These are phyloP conservation scores for Fundulus diaphanus DNA, from an alignment of 2,797 vertebrate species.

Conservation along the genomic window DNA sequence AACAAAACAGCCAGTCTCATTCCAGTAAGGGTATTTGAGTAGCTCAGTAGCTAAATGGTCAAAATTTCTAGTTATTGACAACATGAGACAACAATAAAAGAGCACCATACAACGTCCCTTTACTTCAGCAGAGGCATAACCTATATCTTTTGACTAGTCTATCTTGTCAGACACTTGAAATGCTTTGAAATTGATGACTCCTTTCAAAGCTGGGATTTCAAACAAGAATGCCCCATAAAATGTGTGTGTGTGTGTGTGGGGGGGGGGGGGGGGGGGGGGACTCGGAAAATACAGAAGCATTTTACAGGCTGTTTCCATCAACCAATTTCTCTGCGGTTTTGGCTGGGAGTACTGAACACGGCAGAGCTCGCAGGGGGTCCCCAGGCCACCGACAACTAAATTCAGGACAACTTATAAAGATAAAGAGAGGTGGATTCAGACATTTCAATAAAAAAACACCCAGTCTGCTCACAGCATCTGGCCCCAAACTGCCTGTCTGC, in stretches of 20 bases:
- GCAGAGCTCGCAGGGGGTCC: constrained; percentile 48
- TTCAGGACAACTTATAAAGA: constrained; percentile 56
- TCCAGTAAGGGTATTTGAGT: constrained; percentile 32
- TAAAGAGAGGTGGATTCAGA: constrained; percentile 64
- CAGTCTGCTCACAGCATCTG: constrained; percentile 59
- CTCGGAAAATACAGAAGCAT: constrained; percentile 32
- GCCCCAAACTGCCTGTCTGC: constrained; percentile 56
- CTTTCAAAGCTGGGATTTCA: constrained; percentile 25
- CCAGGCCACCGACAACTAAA: constrained; percentile 59
- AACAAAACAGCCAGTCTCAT: constrained; percentile 55
- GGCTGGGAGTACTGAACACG: constrained; percentile 57
- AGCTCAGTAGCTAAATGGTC: constrained; percentile 13
- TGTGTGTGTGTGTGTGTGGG: too few relatives aligned
- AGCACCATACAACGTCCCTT: constrained; percentile 24
- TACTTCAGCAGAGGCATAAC: constrained; percentile 16
- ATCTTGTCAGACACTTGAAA: constrained; percentile 32
- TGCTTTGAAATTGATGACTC: constrained; percentile 20
- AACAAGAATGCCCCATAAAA: constrained; percentile 29
- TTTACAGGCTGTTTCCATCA: constrained; percentile 43
- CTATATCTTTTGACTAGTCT: constrained; percentile 24
- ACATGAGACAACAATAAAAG: constrained; percentile 1
- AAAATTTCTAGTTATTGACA: background rate
- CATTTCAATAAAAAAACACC: constrained; percentile 48
- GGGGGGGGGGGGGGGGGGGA: too few relatives aligned
- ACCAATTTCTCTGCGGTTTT: constrained; percentile 59